A percentile compares a stretch with the other conserved stretches of the same genome.
Evolutionary conservation across 2,113 vertebrate genomes (phyloP).

Genomic region (Epinephelus cyanopodus): DNA sequence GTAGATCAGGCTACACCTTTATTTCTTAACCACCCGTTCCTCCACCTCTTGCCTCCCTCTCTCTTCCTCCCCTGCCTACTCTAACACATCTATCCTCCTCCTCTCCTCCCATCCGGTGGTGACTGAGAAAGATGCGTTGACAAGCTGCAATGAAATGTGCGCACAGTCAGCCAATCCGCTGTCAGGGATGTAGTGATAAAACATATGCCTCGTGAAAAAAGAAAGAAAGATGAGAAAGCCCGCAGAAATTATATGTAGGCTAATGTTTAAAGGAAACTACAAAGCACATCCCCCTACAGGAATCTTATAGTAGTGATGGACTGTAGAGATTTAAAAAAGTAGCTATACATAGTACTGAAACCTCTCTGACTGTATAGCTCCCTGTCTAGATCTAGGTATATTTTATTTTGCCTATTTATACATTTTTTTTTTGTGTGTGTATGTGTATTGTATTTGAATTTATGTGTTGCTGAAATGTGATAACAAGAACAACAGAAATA

Average conservation of each 20-base stretch:
- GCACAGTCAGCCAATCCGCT: constrained; percentile 69
- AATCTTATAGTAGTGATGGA: neutral
- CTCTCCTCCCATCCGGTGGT: constrained; percentile 73
- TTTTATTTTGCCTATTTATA: too few relatives aligned
- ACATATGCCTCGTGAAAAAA: constrained; percentile 17
- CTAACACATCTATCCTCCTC: constrained; percentile 66
- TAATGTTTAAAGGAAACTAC: neutral
- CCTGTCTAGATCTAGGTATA: too few relatives aligned
- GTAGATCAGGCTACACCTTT: constrained; percentile 57
- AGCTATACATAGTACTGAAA: too few relatives aligned
- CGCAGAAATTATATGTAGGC: constrained; percentile 8
- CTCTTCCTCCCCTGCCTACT: constrained; percentile 55
- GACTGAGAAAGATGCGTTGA: constrained; percentile 75
- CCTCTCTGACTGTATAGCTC: neutral
- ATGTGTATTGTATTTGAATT: neutral
- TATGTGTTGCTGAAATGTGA: neutral
- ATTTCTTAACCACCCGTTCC: constrained; percentile 46
- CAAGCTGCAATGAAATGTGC: constrained; percentile 77
- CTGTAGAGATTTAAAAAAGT: too few relatives aligned
- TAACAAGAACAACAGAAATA: neutral
- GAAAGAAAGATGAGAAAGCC: neutral
- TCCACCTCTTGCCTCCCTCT: constrained; percentile 56
- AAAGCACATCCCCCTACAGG: neutral
- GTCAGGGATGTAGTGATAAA: constrained; percentile 47
- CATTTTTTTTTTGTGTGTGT: too few relatives aligned